Conservation (phyloP, 2,797 vertebrate species). For the Rhinogobio ventralis region DNA sequence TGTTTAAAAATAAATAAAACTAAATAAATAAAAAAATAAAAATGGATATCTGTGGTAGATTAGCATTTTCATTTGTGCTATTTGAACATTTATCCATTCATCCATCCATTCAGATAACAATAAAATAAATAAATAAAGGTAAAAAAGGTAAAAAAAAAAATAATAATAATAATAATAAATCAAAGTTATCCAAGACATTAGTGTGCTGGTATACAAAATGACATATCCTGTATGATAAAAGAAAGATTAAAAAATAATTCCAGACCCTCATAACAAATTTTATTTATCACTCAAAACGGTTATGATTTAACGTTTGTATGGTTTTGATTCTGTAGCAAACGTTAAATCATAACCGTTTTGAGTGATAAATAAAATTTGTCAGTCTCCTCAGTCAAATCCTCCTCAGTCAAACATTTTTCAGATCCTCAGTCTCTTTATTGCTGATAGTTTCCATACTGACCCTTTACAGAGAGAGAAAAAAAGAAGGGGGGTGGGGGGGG, state of each 20-base stretch:
- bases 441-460: slow-evolving; percentile 96
- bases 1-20: not conserved
- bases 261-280: not conserved
- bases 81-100: not conserved
- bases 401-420: too few relatives aligned
- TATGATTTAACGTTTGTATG: not conserved
- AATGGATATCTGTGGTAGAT: not conserved
- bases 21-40: not conserved
- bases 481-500: too few relatives aligned
- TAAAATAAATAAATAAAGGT: slow-evolving; percentile 4
- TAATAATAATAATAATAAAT: not conserved
- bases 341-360: not conserved
- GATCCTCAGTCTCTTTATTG: slow-evolving; percentile 80
- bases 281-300: not conserved
- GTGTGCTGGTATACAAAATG: not conserved
- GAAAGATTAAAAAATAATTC: not conserved
- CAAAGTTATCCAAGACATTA: not conserved
- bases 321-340: slow-evolving; percentile 1
- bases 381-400: too few relatives aligned
- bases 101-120: not conserved
- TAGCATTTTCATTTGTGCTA: not conserved
- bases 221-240: slow-evolving; percentile 8
- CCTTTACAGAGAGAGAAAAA: slow-evolving; percentile 65
- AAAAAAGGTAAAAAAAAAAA: slow-evolving; percentile 30
- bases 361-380: not conserved